Base-by-base conservation (phyloP, 2,113 vertebrate species). In the Oxygymnocypris stewartii region DNA sequence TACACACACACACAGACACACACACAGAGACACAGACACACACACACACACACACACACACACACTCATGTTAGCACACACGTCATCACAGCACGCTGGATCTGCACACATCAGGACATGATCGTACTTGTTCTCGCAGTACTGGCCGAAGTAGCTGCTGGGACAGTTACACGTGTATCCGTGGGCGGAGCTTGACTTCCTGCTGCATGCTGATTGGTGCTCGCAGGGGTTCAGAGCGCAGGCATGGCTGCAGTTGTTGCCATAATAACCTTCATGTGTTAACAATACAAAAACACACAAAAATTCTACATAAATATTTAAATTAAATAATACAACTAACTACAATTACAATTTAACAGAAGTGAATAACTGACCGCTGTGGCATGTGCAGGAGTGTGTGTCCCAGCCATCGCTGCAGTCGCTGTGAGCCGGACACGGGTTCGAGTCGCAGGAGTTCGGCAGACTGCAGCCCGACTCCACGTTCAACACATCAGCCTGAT, bases 141-240 rank as follows among this genome's bases (percentile, higher is more conserved):
- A 97, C 2, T 94, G 94, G 35, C 98, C 97, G 0, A 98, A 97
- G 92, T 96, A 97, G 88, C 94, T 96, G 4, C 91, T 94, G 75
- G 94, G 94, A 89, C 98, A 99, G 87, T 96, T 96, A 23, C 98
- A 99, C 14, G 89, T 86, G 88, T 98, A 99, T 79, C 97, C 97
- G 0, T 92, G 94, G 8, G 93, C 74, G 1, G 93, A 94, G 89
- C 94, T 94, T 1, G 93, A 93, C 85, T 93, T 96, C 91, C 93
- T 96, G 88, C 90, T 91, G 79, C 98, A 99, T 0, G 88, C 65
- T 0, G 97, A 96, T 0, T 94, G 95, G 85, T 98, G 94, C 88
- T 98, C 96, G 20, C 98, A 99, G 0, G 97, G 98, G 88, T 98
- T 97, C 84, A 99, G 90, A 4, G 94, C 92, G 88, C 98, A 99